Conservation (phyloP, 2,888 invertebrate species). For the Aelia acuminata region DNA sequence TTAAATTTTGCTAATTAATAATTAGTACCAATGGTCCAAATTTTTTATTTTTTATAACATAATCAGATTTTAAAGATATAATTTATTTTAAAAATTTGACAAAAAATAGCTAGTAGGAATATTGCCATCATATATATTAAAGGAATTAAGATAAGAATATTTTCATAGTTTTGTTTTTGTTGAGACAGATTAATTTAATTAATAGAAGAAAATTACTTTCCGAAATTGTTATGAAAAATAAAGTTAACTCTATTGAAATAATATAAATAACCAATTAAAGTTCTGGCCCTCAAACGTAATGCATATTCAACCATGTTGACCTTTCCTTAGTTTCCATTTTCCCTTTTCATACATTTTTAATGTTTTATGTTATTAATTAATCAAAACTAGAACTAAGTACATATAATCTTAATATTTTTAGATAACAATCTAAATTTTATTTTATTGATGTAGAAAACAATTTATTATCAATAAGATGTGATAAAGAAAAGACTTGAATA, state of each 20-base stretch:
- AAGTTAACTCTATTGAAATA: neutral
- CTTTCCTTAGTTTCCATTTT: neutral
- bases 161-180: neutral
- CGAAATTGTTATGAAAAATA: neutral
- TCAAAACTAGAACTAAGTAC: neutral
- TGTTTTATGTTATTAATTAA: neutral
- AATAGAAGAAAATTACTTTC: neutral
- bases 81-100: neutral
- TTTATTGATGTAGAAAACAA: conserved; percentile 16
- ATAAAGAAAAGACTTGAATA: neutral
- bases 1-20: neutral
- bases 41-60: neutral
- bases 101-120: neutral
- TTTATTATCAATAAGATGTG: neutral
- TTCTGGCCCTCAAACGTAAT: conserved; percentile 29
- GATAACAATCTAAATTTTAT: conserved; percentile 26
- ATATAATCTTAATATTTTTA: neutral
- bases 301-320: neutral
- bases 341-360: neutral
- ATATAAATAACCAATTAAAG: neutral
- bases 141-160: neutral
- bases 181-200: neutral
- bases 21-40: neutral
- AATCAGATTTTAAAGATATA: neutral
- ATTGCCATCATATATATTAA: neutral